Conservation (phyloP, 1,140 invertebrate species). For the Apocrypta bakeri region DNA sequence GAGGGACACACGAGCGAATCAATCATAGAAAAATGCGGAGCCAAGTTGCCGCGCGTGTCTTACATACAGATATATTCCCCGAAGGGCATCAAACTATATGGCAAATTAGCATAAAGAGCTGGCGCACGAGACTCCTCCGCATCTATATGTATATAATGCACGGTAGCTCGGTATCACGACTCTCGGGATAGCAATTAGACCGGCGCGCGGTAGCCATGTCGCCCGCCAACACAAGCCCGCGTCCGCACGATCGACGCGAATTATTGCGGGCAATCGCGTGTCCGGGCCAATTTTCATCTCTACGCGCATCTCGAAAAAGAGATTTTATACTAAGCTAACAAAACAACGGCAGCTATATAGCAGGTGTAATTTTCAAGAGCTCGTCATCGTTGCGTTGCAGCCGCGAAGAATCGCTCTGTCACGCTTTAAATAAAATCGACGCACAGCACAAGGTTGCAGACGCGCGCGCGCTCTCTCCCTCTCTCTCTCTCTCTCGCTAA, state of each 20-base stretch:
- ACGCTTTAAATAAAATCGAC: not conserved
- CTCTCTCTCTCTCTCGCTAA: too few species aligned
- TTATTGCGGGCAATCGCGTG: not conserved
- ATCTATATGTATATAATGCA: not conserved
- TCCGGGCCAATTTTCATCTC: not conserved
- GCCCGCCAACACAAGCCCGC: too few species aligned
- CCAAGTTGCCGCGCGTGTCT: not conserved
- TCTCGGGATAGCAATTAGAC: not conserved
- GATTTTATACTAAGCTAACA: not conserved
- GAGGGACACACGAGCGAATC: not conserved
- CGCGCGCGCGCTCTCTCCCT: too few species aligned
- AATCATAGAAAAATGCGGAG: slow-evolving; percentile 39
- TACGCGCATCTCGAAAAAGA: not conserved
- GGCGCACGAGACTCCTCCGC: slow-evolving; percentile 1
- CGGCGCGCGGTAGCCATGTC: not conserved
- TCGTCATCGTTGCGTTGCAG: too few species aligned
- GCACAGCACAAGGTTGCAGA: too few species aligned
- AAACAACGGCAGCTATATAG: too few species aligned
- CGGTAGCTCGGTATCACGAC: not conserved
- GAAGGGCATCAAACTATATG: not conserved
- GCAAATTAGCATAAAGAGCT: not conserved
- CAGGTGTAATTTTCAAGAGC: not conserved
- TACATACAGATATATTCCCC: not conserved
- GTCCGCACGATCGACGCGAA: not conserved
- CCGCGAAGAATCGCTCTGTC: not conserved